A percentile compares a stretch with the other conserved stretches of the same genome.
phyloP scores from a whole-genome alignment of 23 tunicate species.

The Ascidia mentula region DNA sequence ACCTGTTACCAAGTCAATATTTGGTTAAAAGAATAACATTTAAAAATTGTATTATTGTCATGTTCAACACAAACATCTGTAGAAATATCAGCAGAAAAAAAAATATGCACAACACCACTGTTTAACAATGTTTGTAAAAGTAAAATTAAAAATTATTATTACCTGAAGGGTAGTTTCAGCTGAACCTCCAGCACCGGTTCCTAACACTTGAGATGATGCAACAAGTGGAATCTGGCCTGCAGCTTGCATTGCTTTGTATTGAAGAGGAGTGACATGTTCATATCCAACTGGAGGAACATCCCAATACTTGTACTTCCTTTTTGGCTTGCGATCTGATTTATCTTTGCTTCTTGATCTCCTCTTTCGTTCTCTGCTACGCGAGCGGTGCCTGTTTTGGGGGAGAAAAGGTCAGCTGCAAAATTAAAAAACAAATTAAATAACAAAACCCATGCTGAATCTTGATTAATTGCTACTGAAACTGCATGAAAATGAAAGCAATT shows the following conservation, averaged over 20 bases:
- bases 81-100: no score
- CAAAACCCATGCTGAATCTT: no score
- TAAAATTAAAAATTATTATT: no score
- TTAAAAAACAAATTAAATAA: constrained; percentile 33
- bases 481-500: no score
- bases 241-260: constrained; percentile 99
- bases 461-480: no score
- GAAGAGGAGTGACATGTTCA: constrained; percentile 90
- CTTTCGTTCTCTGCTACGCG: constrained; percentile 64
- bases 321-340: constrained; percentile 17
- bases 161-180: constrained; percentile 23
- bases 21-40: no score
- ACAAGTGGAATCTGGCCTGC: constrained; percentile 97
- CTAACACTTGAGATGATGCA: constrained; percentile 59
- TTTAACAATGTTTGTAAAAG: no score
- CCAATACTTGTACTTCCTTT: constrained; percentile 70
- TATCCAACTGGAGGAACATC: constrained; percentile 95
- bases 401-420: constrained; percentile 89
- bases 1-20: no score
- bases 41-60: no score
- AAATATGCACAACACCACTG: no score
- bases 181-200: constrained; percentile 15
- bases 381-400: constrained; percentile 92
- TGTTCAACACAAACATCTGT: no score
- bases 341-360: constrained; percentile 31